Conservation (phyloP, 1,140 invertebrate species). For the Anoplophora glabripennis region DNA sequence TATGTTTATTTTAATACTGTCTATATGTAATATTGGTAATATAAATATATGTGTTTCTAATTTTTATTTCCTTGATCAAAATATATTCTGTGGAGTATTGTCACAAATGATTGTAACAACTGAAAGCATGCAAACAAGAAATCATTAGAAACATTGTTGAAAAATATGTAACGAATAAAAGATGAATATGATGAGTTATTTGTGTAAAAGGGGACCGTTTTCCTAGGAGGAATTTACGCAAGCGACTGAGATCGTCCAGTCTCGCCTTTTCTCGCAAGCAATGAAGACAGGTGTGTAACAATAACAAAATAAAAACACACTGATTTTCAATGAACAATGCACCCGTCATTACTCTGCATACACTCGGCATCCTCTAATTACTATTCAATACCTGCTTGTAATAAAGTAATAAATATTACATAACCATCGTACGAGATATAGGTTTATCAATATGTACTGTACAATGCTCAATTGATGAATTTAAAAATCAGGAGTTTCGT, state of each 20-base stretch:
- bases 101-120: too few species aligned
- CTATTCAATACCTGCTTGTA: not conserved
- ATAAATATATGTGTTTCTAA: too few species aligned
- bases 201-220: not conserved
- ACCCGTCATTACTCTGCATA: not conserved
- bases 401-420: not conserved
- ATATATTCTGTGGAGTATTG: too few species aligned
- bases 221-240: too few species aligned
- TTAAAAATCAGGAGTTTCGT: too few species aligned
- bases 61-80: too few species aligned
- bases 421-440: not conserved
- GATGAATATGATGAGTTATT: not conserved
- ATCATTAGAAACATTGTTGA: not conserved
- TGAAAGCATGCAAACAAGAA: not conserved
- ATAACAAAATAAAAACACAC: not conserved
- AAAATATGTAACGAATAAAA: not conserved
- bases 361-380: not conserved
- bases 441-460: not conserved
- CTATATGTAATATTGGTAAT: too few species aligned
- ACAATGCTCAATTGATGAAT: not conserved
- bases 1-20: too few species aligned
- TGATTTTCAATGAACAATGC: constrained; percentile 3
- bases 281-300: not conserved
- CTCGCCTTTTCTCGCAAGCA: not conserved
- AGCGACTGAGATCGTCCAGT: not conserved